These are phyloP conservation scores for Tringa solitaria DNA, from an alignment of 2,113 vertebrate genomes.

Conservation along the genomic window DNA sequence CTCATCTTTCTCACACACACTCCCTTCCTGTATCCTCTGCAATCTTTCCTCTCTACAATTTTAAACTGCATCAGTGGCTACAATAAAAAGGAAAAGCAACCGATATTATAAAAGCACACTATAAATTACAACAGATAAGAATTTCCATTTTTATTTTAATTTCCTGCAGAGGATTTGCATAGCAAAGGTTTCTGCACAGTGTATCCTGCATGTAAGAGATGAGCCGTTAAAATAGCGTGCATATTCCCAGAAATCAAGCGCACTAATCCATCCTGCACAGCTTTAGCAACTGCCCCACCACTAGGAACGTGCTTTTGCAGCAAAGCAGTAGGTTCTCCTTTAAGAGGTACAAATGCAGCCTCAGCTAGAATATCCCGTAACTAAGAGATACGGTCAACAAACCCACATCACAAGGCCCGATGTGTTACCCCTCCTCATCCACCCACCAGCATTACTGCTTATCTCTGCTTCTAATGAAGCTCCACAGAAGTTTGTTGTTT, in stretches of 20 bases:
- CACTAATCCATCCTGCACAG: neutral
- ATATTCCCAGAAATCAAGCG: neutral
- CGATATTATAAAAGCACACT: neutral
- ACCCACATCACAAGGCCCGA: neutral
- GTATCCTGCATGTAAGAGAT: rapidly evolving
- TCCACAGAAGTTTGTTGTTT: no score
- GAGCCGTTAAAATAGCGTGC: rapidly evolving
- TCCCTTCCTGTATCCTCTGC: neutral
- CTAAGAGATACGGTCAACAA: conserved; percentile 42
- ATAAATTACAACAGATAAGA: neutral
- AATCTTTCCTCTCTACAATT: neutral
- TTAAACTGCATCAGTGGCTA: neutral
- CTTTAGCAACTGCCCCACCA: neutral
- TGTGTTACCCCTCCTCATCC: neutral
- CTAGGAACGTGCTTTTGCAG: neutral
- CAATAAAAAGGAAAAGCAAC: neutral
- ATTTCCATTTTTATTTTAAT: neutral
- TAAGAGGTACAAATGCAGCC: neutral
- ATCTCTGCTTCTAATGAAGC: neutral
- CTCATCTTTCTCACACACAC: neutral
- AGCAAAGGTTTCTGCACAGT: neutral
- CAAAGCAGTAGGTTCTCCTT: neutral
- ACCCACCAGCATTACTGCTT: neutral
- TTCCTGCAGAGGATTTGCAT: neutral
- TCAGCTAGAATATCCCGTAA: neutral